Conservation (phyloP, 2,113 vertebrate genomes). For the Pycnonotus jocosus region DNA sequence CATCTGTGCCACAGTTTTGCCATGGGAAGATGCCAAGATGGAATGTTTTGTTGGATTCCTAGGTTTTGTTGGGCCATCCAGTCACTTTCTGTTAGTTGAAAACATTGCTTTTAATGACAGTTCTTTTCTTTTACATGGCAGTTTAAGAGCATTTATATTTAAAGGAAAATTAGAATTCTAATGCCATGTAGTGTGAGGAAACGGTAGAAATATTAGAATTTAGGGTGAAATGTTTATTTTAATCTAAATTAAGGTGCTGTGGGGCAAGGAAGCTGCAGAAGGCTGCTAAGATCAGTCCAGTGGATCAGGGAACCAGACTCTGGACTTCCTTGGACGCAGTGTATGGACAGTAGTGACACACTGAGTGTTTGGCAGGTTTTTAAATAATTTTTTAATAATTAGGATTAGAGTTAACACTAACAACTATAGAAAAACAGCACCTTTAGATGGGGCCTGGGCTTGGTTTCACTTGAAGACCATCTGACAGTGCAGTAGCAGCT, state of each 20-base stretch:
- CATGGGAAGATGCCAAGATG: not conserved
- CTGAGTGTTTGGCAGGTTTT: not conserved
- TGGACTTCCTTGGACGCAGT: not conserved
- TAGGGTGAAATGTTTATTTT: not conserved
- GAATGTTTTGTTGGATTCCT: not conserved
- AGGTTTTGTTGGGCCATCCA: not conserved
- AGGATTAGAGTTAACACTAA: not conserved
- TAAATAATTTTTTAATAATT: not conserved
- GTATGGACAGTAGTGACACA: not conserved
- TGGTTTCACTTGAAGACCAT: not conserved
- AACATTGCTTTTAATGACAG: not conserved
- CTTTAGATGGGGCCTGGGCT: not conserved
- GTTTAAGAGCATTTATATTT: not conserved
- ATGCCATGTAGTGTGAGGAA: accelerated
- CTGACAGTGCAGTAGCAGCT: not conserved
- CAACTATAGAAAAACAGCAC: not conserved
- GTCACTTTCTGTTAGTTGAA: not conserved
- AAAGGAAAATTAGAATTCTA: not conserved
- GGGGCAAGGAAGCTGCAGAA: not conserved
- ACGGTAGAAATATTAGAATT: not conserved
- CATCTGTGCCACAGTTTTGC: not conserved
- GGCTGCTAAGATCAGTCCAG: not conserved
- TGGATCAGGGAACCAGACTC: not conserved
- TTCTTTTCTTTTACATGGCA: not conserved
- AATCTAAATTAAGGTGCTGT: not conserved